Conservation (phyloP, 2,797 vertebrate species). For the Etheostoma perlongum region DNA sequence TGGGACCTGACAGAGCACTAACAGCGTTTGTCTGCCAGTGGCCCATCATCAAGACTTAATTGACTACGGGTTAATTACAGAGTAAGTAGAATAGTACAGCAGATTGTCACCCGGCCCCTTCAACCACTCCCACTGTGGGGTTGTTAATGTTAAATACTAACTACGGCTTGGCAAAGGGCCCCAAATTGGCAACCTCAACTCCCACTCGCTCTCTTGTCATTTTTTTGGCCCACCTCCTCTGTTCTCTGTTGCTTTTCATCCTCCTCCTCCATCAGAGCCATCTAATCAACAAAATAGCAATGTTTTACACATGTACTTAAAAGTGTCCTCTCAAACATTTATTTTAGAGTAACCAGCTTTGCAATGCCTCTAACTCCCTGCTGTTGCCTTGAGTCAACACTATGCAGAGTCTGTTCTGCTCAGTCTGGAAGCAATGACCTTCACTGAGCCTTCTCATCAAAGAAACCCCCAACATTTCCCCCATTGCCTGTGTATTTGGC, state of each 20-base stretch:
- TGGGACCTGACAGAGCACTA: conserved; percentile 69
- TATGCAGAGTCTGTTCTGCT: conserved; percentile 10
- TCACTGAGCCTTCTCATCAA: conserved; percentile 29
- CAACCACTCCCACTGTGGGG: conserved; percentile 76
- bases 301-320: conserved; percentile 33
- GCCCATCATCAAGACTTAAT: conserved; percentile 76
- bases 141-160: conserved; percentile 82
- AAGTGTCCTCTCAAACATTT: conserved; percentile 24
- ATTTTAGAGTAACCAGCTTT: conserved; percentile 7
- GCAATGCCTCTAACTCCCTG: conserved; percentile 10
- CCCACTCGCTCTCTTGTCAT: conserved; percentile 73
- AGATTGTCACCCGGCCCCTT: conserved; percentile 73
- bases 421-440: neutral
- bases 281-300: conserved; percentile 56
- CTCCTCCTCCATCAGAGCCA: conserved; percentile 36
- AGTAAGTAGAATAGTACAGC: conserved; percentile 63
- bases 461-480: conserved; percentile 17
- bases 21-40: conserved; percentile 63
- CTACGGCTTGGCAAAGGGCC: conserved; percentile 66
- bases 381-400: neutral
- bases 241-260: conserved; percentile 58
- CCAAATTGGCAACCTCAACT: conserved; percentile 74
- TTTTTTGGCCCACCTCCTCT: conserved; percentile 65
- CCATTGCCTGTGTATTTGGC: conserved; percentile 1
- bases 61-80: conserved; percentile 82